A percentile compares a stretch with the other conserved stretches of the same genome.
Conservation (phyloP, 1,140 invertebrate genomes). For the Dolichoris vasculosae region DNA sequence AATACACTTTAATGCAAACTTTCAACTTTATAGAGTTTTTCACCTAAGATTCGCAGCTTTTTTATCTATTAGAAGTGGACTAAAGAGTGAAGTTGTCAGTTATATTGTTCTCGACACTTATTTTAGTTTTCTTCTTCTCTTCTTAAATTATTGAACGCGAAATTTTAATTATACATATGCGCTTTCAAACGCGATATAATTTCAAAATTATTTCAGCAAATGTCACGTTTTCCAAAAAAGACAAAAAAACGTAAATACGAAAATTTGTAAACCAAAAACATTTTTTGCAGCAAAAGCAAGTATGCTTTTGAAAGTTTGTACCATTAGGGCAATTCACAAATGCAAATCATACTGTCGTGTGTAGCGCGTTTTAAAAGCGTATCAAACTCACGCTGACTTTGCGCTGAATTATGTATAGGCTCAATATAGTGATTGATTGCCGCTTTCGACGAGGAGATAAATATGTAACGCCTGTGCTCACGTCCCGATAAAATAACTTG, state of each 20-base stretch:
- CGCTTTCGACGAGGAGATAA: constrained; percentile 32
- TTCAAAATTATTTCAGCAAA: background rate
- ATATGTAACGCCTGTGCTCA: constrained; percentile 38
- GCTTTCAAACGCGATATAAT: background rate
- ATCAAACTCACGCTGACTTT: constrained; percentile 34
- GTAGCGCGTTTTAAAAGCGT: constrained; percentile 14
- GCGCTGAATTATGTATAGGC: constrained; percentile 46
- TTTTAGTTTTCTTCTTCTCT: background rate
- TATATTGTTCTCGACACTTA: background rate
- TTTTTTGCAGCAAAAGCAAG: background rate
- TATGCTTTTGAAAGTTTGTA: background rate
- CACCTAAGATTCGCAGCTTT: background rate
- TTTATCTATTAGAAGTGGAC: background rate
- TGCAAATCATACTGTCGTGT: constrained; percentile 14
- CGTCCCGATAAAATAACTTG: constrained; percentile 36
- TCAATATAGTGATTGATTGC: constrained; percentile 47
- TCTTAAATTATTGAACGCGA: background rate
- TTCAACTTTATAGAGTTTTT: background rate
- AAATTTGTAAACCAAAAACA: background rate
- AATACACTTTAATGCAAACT: background rate
- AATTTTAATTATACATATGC: background rate
- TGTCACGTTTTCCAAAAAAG: background rate
- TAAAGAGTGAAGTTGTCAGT: background rate
- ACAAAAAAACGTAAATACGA: background rate
- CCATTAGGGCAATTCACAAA: constrained; percentile 10